Evolutionary conservation across 2,888 invertebrate genomes (phyloP).

Genomic region (Caenorhabditis virilis): DNA sequence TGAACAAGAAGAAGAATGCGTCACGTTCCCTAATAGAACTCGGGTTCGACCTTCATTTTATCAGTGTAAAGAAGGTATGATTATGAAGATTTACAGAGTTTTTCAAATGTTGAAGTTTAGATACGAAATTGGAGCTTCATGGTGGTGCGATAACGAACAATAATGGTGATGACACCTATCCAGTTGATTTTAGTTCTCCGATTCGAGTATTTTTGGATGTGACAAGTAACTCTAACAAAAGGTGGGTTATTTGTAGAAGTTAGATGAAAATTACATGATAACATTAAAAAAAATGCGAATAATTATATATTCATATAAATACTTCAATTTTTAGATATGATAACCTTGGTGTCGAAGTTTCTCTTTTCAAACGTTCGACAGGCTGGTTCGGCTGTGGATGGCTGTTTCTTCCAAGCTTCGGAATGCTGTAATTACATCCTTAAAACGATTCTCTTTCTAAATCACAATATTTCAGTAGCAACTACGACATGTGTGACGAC

Average conservation of each 20-base stretch:
- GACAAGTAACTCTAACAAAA: slow-evolving; percentile 51
- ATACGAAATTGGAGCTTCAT: slow-evolving; percentile 52
- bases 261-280: not conserved
- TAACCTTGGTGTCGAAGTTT: slow-evolving; percentile 60
- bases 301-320: not conserved
- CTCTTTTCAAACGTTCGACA: slow-evolving; percentile 57
- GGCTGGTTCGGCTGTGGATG: slow-evolving; percentile 67
- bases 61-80: slow-evolving; percentile 41
- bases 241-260: slow-evolving; percentile 33
- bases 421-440: slow-evolving; percentile 59
- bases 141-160: slow-evolving; percentile 61
- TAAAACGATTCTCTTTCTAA: too few species aligned
- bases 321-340: slow-evolving; percentile 49
- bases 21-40: slow-evolving; percentile 45
- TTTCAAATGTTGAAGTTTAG: slow-evolving; percentile 4
- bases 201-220: slow-evolving; percentile 63
- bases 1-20: slow-evolving; percentile 41
- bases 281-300: slow-evolving; percentile 1
- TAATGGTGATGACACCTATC: slow-evolving; percentile 60
- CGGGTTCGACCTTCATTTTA: slow-evolving; percentile 45
- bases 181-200: slow-evolving; percentile 52
- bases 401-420: slow-evolving; percentile 62
- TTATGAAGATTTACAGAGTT: not conserved
- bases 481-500: slow-evolving; percentile 52
- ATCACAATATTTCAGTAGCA: slow-evolving; percentile 40